A percentile compares a stretch with the other conserved stretches of the same genome.
These are phyloP conservation scores for Pogonognathellus flavescens DNA, from an alignment of 1,140 invertebrate genomes.

Conservation along the genomic window DNA sequence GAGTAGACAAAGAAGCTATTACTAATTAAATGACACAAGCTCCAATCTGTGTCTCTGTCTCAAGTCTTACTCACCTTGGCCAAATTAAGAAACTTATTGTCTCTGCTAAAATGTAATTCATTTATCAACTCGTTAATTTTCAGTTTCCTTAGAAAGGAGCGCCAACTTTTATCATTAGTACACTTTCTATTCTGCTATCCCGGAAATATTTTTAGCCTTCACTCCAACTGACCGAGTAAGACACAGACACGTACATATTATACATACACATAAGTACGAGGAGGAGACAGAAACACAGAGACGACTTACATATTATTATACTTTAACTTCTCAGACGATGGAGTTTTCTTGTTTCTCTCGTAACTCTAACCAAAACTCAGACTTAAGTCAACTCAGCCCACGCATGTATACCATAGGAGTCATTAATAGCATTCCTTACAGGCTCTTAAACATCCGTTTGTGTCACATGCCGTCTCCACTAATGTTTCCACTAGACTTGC, in stretches of 20 bases:
- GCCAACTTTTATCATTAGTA: constrained; percentile 59
- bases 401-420: constrained; percentile 44
- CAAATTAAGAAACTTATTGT: constrained; percentile 48
- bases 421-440: constrained; percentile 50
- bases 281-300: too few species aligned
- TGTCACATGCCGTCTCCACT: constrained; percentile 53
- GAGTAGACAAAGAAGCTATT: constrained; percentile 21
- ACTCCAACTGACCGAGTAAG: too few species aligned
- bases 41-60: constrained; percentile 29
- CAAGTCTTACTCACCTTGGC: constrained; percentile 21
- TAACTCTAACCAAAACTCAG: not conserved
- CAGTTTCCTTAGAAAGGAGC: constrained; percentile 47
- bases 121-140: constrained; percentile 62
- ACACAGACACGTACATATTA: too few species aligned
- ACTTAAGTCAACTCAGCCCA: not conserved
- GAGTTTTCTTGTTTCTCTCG: too few species aligned
- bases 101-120: constrained; percentile 55
- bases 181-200: not conserved
- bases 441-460: constrained; percentile 53
- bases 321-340: too few species aligned
- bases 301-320: too few species aligned
- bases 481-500: constrained; percentile 34
- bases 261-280: too few species aligned
- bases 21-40: constrained; percentile 33
- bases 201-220: constrained; percentile 20